phyloP scores from a whole-genome alignment of 2,888 invertebrate species.

The Euplagia quadripunctaria region DNA sequence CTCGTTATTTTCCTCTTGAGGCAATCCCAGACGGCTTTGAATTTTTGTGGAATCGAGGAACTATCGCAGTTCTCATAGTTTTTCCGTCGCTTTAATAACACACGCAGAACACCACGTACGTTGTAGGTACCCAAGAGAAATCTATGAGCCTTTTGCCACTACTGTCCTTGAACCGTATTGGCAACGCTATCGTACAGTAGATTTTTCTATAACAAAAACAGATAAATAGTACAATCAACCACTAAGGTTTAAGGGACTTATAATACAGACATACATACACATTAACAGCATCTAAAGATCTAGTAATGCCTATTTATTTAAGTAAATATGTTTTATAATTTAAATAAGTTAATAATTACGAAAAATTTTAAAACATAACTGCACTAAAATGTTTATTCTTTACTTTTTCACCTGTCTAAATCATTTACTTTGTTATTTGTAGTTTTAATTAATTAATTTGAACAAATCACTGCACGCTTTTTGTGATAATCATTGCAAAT shows the following conservation, averaged over 20 bases:
- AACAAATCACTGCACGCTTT: no score
- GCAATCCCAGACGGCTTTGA: neutral
- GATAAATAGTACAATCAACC: neutral
- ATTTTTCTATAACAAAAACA: neutral
- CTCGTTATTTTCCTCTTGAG: constrained; percentile 1
- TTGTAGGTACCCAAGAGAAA: neutral
- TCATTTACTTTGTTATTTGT: no score
- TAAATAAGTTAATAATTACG: no score
- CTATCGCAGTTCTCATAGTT: neutral
- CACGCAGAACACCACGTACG: neutral
- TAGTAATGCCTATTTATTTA: no score
- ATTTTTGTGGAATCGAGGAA: neutral
- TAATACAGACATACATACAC: neutral
- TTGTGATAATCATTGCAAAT: no score
- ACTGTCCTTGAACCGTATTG: neutral
- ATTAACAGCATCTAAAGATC: neutral
- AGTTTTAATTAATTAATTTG: no score
- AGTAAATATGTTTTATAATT: no score
- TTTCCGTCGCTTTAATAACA: neutral
- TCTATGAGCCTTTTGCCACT: neutral
- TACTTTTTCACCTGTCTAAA: no score
- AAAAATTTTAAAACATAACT: no score
- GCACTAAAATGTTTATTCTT: no score
- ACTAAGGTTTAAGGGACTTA: neutral
- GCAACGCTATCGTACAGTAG: neutral